Evolutionary conservation across 2,888 invertebrate species (phyloP).

Genomic region (Archips xylosteana): DNA sequence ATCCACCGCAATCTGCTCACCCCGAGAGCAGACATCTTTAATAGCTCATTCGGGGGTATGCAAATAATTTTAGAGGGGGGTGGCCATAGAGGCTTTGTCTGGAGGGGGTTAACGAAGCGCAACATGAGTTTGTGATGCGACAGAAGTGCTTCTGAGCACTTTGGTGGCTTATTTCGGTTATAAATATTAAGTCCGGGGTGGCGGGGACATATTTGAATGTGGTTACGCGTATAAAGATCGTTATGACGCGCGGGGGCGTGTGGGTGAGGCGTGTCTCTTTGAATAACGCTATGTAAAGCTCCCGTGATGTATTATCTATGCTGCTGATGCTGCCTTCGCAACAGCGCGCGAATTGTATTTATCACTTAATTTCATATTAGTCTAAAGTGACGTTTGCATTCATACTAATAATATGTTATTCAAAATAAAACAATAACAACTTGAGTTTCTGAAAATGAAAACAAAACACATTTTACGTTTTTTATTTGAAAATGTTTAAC

Average conservation of each 20-base stretch:
- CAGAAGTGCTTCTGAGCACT: slow-evolving; percentile 76
- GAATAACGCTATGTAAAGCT: slow-evolving; percentile 28
- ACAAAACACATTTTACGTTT: too few species aligned
- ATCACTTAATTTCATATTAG: not conserved
- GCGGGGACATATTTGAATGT: slow-evolving; percentile 51
- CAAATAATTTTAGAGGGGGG: slow-evolving; percentile 80
- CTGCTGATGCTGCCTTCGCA: not conserved
- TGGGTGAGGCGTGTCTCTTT: slow-evolving; percentile 58
- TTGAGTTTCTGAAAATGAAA: too few species aligned
- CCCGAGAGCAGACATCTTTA: slow-evolving; percentile 81
- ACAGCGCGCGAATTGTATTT: not conserved
- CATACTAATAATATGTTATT: too few species aligned
- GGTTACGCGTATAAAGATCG: slow-evolving; percentile 73
- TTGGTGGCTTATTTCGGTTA: slow-evolving; percentile 74
- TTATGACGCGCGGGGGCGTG: slow-evolving; percentile 59
- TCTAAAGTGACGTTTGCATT: too few species aligned
- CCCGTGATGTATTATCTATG: slow-evolving; percentile 12
- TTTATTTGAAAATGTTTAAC: too few species aligned
- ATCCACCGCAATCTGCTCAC: slow-evolving; percentile 85
- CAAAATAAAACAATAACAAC: too few species aligned
- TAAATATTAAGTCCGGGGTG: slow-evolving; percentile 78
- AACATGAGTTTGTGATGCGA: slow-evolving; percentile 79
- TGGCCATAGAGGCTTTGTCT: slow-evolving; percentile 83
- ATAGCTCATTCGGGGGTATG: slow-evolving; percentile 85
- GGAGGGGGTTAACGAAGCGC: slow-evolving; percentile 80